These are phyloP conservation scores for Cetonia aurata DNA, from an alignment of 2,888 invertebrate species.

Conservation along the genomic window DNA sequence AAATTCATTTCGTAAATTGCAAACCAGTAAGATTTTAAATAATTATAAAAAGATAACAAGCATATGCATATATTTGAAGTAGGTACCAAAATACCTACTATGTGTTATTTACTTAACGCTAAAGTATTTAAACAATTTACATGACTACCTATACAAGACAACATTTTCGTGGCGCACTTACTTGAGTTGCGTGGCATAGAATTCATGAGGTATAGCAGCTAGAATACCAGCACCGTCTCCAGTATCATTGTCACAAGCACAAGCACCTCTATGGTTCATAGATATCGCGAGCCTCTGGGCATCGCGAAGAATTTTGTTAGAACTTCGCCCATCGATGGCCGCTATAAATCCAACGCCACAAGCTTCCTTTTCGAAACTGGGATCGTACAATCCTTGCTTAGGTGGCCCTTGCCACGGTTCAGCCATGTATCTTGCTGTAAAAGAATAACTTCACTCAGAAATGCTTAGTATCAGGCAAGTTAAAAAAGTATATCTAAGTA, in stretches of 20 bases:
- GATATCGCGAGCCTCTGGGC: constrained; percentile 94
- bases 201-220: constrained; percentile 95
- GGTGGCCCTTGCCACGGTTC: constrained; percentile 82
- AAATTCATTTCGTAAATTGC: too few species aligned
- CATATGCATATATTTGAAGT: too few species aligned
- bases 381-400: constrained; percentile 96
- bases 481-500: background rate
- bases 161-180: constrained; percentile 42
- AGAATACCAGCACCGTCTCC: constrained; percentile 99
- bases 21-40: too few species aligned
- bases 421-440: constrained; percentile 57
- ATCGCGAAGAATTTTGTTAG: constrained; percentile 97
- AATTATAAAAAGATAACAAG: too few species aligned
- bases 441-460: constrained; percentile 13
- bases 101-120: too few species aligned
- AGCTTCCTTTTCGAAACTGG: constrained; percentile 94
- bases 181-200: constrained; percentile 76
- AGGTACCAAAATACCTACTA: too few species aligned
- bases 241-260: constrained; percentile 99
- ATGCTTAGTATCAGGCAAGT: background rate
- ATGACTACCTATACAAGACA: background rate
- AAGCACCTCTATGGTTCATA: constrained; percentile 99
- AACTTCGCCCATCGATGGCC: constrained; percentile 94
- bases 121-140: constrained; percentile 11
- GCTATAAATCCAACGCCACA: constrained; percentile 99